A percentile compares a stretch with the other conserved stretches of the same genome.
Conservation (phyloP, 2,113 vertebrate species). For the Lanius ludovicianus region DNA sequence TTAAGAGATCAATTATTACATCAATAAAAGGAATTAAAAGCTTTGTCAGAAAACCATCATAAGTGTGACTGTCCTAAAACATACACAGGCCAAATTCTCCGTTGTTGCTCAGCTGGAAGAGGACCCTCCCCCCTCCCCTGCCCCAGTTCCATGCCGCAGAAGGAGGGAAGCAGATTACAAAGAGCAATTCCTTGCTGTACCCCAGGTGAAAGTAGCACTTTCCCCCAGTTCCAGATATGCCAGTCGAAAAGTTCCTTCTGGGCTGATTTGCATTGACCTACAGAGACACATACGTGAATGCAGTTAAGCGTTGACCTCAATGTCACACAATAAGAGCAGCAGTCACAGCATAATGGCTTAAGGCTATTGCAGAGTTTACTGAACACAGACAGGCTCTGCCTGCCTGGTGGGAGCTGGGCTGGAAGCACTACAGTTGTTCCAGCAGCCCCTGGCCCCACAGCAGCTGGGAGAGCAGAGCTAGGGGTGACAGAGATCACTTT, state of each 20-base stretch:
- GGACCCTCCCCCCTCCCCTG: neutral
- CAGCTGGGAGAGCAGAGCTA: neutral
- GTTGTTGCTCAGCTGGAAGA: neutral
- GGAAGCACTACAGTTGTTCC: neutral
- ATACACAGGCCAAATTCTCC: neutral
- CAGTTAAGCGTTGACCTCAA: neutral
- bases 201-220: neutral
- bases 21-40: constrained; percentile 37
- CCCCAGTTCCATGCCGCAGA: accelerated
- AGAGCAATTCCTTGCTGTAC: neutral
- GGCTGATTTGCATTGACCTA: neutral
- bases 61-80: neutral
- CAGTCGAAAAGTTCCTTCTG: neutral
- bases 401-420: neutral
- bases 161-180: neutral
- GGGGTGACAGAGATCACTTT: neutral
- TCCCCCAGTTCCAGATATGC: neutral
- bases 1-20: constrained; percentile 36
- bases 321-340: neutral
- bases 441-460: neutral
- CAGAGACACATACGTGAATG: neutral
- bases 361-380: neutral
- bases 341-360: neutral
- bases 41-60: neutral
- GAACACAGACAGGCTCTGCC: neutral